Base-by-base conservation (phyloP, 1,140 invertebrate species). In the Drosophila ananassae region DNA sequence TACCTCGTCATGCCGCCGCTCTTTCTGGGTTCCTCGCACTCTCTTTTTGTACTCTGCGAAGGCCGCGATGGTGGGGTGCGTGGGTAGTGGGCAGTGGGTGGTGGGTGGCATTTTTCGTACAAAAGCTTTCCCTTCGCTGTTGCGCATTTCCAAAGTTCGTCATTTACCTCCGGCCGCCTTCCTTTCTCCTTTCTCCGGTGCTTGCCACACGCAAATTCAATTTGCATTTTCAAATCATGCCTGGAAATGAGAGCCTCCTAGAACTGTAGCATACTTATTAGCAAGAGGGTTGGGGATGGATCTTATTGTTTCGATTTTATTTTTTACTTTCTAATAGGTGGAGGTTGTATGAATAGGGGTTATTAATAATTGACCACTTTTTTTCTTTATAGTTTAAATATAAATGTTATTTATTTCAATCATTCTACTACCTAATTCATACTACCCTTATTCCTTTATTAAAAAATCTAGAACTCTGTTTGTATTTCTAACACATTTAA, bases 61-160 rank as follows among this genome's bases (percentile, higher is more conserved):
- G 75, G 76, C 52, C 76, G 34, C 17, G 17, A 17, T 17, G 17
- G 17, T 39, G 17, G 28, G 59, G 56, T 21, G 17, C 52, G 62
- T 81, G 62, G 73, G 78, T 37, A 44, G 32, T 25, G 25, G 51
- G 32, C 17, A 32, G 25, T 6, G 3, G 17, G 17, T 1, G 17
- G 17, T 17, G 17, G 17, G 17, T 1, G 17, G 17, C n/a, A n/a
- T n/a, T 2, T 22, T 46, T 13, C 8, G 21, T 46, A 51, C n/a
- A n/a, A 76, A 75, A 67, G 61, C 77, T 79, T 50, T 13, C 34
- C 34, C 10, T 48, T 69, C 53, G 71, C 79, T 87, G 83, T 89
- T 87, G 83, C 83, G 83, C 83, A 89, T 89, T 89, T 87, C 37
- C 61, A 61, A 80, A 74, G 69, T 85, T 76, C 82, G 82, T 87